Evolutionary conservation across 2,888 invertebrate genomes (phyloP).

Genomic region (Mechanitis messenoides): DNA sequence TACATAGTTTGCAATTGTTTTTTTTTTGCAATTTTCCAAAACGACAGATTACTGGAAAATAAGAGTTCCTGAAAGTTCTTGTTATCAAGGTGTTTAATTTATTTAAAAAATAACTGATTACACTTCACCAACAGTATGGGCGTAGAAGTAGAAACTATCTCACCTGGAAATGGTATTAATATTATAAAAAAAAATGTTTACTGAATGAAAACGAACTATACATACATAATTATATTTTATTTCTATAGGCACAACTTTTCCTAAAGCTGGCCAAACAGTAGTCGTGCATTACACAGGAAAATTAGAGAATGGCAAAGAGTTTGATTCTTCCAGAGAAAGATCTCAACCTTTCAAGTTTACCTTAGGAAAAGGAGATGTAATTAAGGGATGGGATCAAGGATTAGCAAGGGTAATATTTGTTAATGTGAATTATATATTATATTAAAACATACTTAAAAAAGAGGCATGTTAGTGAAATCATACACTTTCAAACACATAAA

Average conservation of each 20-base stretch:
- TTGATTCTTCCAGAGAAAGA: slow-evolving; percentile 97
- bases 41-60: neutral
- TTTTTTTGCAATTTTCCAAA: neutral
- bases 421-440: slow-evolving; percentile 5
- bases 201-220: neutral
- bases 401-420: slow-evolving; percentile 83
- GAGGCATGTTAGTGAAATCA: neutral
- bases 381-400: slow-evolving; percentile 98
- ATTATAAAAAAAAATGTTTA: neutral
- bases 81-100: slow-evolving; percentile 7
- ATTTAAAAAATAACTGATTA: neutral
- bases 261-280: slow-evolving; percentile 96
- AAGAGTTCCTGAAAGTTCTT: neutral
- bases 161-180: slow-evolving; percentile 59
- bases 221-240: neutral
- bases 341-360: slow-evolving; percentile 96
- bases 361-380: slow-evolving; percentile 97
- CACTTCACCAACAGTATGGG: slow-evolving; percentile 45
- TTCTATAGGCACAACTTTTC: slow-evolving; percentile 88
- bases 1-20: neutral
- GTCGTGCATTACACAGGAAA: slow-evolving; percentile 98
- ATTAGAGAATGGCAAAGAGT: slow-evolving; percentile 90
- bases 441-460: neutral
- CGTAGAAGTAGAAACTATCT: slow-evolving; percentile 62
- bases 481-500: neutral